Evolutionary conservation across 2,888 invertebrate genomes (phyloP).

Genomic region (Yponomeuta cagnagella): DNA sequence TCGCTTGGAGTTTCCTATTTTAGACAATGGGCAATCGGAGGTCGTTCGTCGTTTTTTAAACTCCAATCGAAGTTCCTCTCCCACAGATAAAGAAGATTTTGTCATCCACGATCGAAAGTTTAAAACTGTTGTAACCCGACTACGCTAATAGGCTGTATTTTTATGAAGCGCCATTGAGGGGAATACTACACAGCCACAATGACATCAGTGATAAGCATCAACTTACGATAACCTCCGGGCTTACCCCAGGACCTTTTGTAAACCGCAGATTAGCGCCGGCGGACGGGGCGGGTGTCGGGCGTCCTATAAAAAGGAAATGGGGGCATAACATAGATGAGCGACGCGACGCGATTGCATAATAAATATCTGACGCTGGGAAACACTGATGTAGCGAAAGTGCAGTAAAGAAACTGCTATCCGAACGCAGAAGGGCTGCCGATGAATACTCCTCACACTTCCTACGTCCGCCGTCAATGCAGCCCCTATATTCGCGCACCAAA

Average conservation of each 20-base stretch:
- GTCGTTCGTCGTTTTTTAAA: no score
- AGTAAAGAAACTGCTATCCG: background rate
- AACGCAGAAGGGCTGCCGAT: no score
- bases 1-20: no score
- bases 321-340: background rate
- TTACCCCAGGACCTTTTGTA: background rate
- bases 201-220: background rate
- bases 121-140: no score
- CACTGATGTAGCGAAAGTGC: background rate
- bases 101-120: no score
- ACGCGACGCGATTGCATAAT: constrained; percentile 1
- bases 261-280: background rate
- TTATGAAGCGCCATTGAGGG: no score
- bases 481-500: no score
- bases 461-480: no score
- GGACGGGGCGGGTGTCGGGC: background rate
- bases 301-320: background rate
- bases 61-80: no score
- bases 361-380: background rate
- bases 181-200: background rate
- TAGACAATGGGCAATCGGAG: no score
- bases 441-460: background rate
- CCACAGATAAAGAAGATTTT: no score
- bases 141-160: no score
- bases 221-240: background rate